Percentiles rank a stretch among this genome's conserved stretches.
Conservation (phyloP, 2,113 vertebrate genomes). For the Lathamus discolor region DNA sequence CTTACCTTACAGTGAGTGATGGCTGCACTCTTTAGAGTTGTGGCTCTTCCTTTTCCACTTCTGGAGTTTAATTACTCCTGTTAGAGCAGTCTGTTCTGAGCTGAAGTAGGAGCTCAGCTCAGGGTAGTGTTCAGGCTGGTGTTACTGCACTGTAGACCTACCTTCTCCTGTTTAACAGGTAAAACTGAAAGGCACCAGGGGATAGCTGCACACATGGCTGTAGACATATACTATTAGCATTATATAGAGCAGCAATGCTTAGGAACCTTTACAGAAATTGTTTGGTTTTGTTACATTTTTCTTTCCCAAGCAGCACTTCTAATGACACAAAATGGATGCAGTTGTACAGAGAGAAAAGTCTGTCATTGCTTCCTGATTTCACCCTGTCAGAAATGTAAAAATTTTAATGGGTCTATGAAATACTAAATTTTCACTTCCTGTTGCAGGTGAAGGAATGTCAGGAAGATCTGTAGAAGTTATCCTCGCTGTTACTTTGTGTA, state of each 20-base stretch:
- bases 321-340: not conserved
- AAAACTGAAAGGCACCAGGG: not conserved
- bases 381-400: not conserved
- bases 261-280: not conserved
- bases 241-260: not conserved
- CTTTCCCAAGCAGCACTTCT: not conserved
- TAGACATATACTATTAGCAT: not conserved
- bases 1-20: not conserved
- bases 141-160: not conserved
- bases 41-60: not conserved
- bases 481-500: conserved; percentile 89
- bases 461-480: conserved; percentile 92
- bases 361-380: not conserved
- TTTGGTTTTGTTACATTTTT: not conserved
- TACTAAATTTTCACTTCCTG: not conserved
- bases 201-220: not conserved
- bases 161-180: not conserved
- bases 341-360: not conserved
- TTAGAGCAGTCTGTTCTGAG: not conserved
- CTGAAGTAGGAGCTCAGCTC: not conserved
- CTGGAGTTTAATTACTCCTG: not conserved
- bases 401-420: not conserved
- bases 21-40: not conserved
- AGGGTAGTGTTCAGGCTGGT: not conserved
- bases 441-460: conserved; percentile 82